A percentile compares a stretch with the other conserved stretches of the same genome.
These are phyloP conservation scores for Syngnathus typhle DNA, from an alignment of 2,113 vertebrate species.

Conservation along the genomic window DNA sequence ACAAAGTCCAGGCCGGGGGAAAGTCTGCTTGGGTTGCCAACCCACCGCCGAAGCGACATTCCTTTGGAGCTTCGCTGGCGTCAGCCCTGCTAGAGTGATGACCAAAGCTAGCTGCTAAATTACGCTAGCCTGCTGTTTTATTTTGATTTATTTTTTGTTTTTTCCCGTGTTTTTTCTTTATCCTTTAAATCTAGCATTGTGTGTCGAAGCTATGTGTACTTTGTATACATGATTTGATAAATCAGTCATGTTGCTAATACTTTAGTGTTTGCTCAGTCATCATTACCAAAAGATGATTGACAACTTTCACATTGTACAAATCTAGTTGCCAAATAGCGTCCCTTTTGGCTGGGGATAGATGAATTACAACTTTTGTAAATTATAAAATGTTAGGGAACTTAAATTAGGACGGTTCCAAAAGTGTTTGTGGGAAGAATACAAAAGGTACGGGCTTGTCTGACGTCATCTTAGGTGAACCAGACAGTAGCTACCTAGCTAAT, in stretches of 20 bases:
- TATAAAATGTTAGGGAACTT: background rate
- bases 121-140: constrained; percentile 27
- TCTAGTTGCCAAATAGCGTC: background rate
- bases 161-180: constrained; percentile 1
- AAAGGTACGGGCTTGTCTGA: background rate
- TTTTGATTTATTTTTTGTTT: background rate
- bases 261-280: constrained; percentile 8
- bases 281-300: constrained; percentile 1
- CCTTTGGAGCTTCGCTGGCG: constrained; percentile 42
- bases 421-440: background rate
- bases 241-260: background rate
- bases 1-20: background rate
- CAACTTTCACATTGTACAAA: background rate
- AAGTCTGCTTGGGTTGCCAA: background rate
- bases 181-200: background rate
- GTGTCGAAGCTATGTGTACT: background rate
- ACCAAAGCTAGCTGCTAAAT: constrained; percentile 60
- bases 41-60: background rate
- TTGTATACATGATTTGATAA: background rate
- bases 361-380: background rate
- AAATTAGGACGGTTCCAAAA: background rate
- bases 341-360: background rate
- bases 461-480: background rate
- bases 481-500: background rate
- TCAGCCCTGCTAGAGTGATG: constrained; percentile 62